phyloP scores from a whole-genome alignment of 2,888 invertebrate species.

The Stictocephala bisonia region DNA sequence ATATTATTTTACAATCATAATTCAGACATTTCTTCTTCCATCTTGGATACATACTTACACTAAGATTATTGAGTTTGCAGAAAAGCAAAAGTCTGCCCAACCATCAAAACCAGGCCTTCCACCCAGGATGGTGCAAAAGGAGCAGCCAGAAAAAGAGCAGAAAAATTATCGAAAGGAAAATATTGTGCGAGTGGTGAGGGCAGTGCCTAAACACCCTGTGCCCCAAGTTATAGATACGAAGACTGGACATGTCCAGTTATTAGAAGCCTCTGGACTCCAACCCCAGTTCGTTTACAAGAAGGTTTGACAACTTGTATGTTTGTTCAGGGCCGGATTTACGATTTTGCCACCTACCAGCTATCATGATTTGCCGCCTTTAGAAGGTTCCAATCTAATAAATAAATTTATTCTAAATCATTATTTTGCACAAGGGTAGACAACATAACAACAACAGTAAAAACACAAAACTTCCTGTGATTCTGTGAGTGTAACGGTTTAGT shows the following conservation, averaged over 20 bases:
- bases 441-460: too few species aligned
- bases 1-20: too few species aligned
- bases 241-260: constrained; percentile 71
- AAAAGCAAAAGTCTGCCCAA: constrained; percentile 28
- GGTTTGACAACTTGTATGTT: constrained; percentile 58
- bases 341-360: background rate
- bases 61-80: constrained; percentile 9
- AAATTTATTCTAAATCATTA: too few species aligned
- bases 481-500: too few species aligned
- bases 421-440: too few species aligned
- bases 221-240: constrained; percentile 72
- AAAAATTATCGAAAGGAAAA: constrained; percentile 72
- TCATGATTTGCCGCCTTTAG: too few species aligned
- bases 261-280: constrained; percentile 74
- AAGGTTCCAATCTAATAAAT: too few species aligned
- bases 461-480: too few species aligned
- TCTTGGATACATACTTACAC: too few species aligned
- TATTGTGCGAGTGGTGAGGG: constrained; percentile 69
- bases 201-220: constrained; percentile 69
- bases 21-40: too few species aligned
- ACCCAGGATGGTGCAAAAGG: constrained; percentile 52
- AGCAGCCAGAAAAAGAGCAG: constrained; percentile 51
- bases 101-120: constrained; percentile 57
- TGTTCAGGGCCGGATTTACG: too few species aligned
- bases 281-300: constrained; percentile 73